These are phyloP conservation scores for Dermolepida albohirtum DNA, from an alignment of 2,888 invertebrate genomes.

Conservation along the genomic window DNA sequence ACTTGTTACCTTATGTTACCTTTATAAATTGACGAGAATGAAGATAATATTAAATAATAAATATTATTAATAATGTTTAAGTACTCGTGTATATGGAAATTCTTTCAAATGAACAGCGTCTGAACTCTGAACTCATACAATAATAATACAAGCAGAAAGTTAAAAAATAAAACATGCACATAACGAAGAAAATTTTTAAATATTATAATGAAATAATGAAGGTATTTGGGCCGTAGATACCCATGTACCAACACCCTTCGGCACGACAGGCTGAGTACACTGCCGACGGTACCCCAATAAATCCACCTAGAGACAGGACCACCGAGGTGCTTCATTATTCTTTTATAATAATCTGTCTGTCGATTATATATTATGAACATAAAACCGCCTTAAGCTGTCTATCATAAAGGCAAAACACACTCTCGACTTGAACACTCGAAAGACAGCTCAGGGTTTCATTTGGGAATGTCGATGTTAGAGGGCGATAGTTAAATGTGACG, in stretches of 20 bases:
- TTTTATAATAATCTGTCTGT: conserved; percentile 71
- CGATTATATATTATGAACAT: conserved; percentile 69
- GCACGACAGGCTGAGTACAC: conserved; percentile 66
- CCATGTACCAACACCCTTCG: conserved; percentile 73
- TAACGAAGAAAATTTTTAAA: conserved; percentile 31
- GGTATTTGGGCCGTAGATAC: conserved; percentile 70
- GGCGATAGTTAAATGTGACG: conserved; percentile 50
- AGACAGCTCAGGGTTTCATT: conserved; percentile 42
- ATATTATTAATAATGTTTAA: no score
- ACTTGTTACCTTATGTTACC: no score
- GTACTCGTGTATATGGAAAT: no score
- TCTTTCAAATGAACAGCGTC: conserved; percentile 31
- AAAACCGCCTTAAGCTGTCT: conserved; percentile 58
- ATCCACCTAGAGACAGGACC: conserved; percentile 65
- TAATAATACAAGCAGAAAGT: background rate
- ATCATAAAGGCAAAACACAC: conserved; percentile 20
- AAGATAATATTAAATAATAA: no score
- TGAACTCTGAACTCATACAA: conserved; percentile 11
- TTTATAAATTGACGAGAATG: no score
- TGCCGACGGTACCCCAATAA: conserved; percentile 65
- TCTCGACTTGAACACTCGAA: conserved; percentile 4
- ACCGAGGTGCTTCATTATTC: conserved; percentile 65
- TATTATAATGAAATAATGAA: conserved; percentile 48
- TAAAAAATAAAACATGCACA: conserved; percentile 23
- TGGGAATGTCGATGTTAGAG: conserved; percentile 55